These are phyloP conservation scores for Alfaro cultratus DNA, from an alignment of 2,797 vertebrate genomes.

Conservation along the genomic window DNA sequence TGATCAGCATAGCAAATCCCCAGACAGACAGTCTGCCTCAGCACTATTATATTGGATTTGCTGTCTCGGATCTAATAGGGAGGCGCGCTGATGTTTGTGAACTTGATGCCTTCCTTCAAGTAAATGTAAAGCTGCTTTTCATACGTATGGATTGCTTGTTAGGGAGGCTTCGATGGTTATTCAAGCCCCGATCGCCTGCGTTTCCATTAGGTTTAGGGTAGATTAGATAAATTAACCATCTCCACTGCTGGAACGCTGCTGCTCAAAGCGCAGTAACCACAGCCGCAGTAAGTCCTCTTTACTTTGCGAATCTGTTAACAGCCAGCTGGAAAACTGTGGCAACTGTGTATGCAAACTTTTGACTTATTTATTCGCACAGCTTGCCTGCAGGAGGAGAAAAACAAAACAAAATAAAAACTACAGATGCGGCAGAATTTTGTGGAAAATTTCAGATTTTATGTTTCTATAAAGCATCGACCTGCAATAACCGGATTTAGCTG, in stretches of 20 bases:
- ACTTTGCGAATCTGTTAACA: not conserved
- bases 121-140: constrained; percentile 3
- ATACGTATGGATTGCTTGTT: not conserved
- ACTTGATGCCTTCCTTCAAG: constrained; percentile 22
- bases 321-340: not conserved
- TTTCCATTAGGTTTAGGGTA: not conserved
- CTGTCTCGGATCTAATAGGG: constrained; percentile 35
- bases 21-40: constrained; percentile 34
- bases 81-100: constrained; percentile 34
- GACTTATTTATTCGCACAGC: not conserved
- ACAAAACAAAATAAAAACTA: not conserved
- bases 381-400: not conserved
- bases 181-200: not conserved
- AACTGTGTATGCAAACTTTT: not conserved
- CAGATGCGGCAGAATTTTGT: not conserved
- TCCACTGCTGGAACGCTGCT: not conserved
- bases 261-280: not conserved
- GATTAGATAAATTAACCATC: not conserved
- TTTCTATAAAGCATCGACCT: not conserved
- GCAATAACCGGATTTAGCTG: not conserved
- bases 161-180: no score
- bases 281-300: not conserved
- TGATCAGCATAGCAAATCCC: constrained; percentile 44
- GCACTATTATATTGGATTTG: constrained; percentile 55
- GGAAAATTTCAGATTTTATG: not conserved